Evolutionary conservation across 2,888 invertebrate species (phyloP).

Genomic region (Sesamia inferens): DNA sequence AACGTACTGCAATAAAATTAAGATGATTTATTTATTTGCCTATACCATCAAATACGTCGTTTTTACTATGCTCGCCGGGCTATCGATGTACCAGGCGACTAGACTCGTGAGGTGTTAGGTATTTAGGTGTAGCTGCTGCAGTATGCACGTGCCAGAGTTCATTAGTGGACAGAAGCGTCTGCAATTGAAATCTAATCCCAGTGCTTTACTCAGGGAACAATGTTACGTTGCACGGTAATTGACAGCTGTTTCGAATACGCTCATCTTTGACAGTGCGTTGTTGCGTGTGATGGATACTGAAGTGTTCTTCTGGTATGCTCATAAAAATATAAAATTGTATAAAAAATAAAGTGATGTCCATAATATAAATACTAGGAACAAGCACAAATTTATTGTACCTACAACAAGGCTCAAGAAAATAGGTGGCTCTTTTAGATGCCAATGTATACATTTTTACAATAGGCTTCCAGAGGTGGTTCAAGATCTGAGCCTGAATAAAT

Average conservation of each 20-base stretch:
- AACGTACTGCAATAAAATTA: not conserved
- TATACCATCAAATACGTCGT: not conserved
- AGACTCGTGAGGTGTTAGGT: conserved; percentile 73
- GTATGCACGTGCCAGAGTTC: conserved; percentile 77
- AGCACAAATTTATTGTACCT: no score
- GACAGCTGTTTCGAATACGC: conserved; percentile 75
- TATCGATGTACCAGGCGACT: conserved; percentile 44
- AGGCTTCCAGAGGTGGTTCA: no score
- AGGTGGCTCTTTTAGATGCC: no score
- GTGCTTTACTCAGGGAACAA: conserved; percentile 70
- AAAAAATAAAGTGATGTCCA: no score
- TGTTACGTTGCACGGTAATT: conserved; percentile 75
- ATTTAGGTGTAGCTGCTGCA: conserved; percentile 56
- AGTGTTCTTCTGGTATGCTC: conserved; percentile 1
- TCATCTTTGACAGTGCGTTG: conserved; percentile 47
- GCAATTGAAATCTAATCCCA: conserved; percentile 84
- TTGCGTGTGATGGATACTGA: not conserved
- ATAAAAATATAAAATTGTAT: no score
- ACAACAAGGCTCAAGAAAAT: no score
- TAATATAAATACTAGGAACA: no score
- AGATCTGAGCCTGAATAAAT: no score
- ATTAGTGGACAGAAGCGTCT: conserved; percentile 81
- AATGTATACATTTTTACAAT: no score
- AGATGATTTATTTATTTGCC: not conserved
- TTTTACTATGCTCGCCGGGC: conserved; percentile 31